Percentiles rank a stretch among this genome's conserved stretches.
phyloP scores from a whole-genome alignment of 2,888 invertebrate species.

The Phengaris alcon region DNA sequence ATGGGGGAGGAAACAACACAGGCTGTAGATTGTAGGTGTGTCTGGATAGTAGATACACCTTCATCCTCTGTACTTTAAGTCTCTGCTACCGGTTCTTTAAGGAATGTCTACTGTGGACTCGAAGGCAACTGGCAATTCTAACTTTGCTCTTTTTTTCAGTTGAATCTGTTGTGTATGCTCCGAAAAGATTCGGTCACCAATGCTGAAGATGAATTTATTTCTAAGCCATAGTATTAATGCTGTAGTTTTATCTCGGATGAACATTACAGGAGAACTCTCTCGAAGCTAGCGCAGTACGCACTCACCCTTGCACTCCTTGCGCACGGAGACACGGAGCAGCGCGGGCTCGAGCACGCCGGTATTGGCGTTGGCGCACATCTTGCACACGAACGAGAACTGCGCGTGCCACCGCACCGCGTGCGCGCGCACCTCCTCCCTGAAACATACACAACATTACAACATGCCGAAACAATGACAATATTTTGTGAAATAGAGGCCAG shows the following conservation, averaged over 20 bases:
- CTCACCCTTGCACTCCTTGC: slow-evolving; percentile 89
- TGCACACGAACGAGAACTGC: slow-evolving; percentile 94
- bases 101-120: background rate
- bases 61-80: no score
- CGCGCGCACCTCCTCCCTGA: slow-evolving; percentile 94
- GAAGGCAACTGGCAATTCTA: background rate
- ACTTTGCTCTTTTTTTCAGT: background rate
- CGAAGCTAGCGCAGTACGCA: no score
- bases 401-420: slow-evolving; percentile 97
- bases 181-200: background rate
- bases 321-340: slow-evolving; percentile 94
- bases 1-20: background rate
- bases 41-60: no score
- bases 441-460: slow-evolving; percentile 27
- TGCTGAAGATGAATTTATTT: background rate
- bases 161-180: background rate
- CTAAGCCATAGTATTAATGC: no score
- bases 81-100: background rate
- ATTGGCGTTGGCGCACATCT: slow-evolving; percentile 97
- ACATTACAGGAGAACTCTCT: no score
- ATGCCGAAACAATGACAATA: no score
- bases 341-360: slow-evolving; percentile 97
- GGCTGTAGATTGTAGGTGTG: no score
- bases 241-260: no score
- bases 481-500: no score